A percentile compares a stretch with the other conserved stretches of the same genome.
These are phyloP conservation scores for Glossosoma conforme DNA, from an alignment of 1,140 invertebrate genomes.

Conservation along the genomic window DNA sequence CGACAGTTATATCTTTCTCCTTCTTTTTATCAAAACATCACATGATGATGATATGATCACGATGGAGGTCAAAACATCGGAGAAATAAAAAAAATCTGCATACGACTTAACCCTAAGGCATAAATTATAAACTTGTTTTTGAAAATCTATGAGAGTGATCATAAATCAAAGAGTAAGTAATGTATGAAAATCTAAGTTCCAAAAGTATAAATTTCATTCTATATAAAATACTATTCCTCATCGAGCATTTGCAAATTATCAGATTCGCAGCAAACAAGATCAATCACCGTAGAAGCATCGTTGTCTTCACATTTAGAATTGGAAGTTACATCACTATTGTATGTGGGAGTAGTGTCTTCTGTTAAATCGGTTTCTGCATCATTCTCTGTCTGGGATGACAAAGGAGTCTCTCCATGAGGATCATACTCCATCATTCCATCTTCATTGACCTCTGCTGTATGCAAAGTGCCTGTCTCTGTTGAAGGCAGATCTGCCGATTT, in stretches of 20 bases:
- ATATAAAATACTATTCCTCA: background rate
- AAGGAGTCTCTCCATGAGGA: slow-evolving; percentile 21
- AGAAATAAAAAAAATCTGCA: no score
- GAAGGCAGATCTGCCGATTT: no score
- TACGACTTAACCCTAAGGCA: no score
- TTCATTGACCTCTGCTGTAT: slow-evolving; percentile 29
- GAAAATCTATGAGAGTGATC: no score
- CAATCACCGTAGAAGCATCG: slow-evolving; percentile 26
- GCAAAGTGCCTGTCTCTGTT: slow-evolving; percentile 26
- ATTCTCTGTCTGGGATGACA: slow-evolving; percentile 22
- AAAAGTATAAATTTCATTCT: no score
- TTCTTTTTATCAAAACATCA: no score
- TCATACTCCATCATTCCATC: slow-evolving; percentile 22
- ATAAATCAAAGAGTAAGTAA: no score
- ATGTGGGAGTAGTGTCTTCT: slow-evolving; percentile 25
- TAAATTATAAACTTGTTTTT: no score
- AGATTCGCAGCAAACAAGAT: slow-evolving; percentile 12
- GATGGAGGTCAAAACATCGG: no score
- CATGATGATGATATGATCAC: no score
- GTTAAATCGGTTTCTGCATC: slow-evolving; percentile 21
- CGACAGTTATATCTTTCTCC: no score
- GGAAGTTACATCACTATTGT: slow-evolving; percentile 17
- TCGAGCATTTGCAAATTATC: background rate
- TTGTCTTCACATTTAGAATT: slow-evolving; percentile 26
- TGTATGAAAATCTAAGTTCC: no score